phyloP scores from a whole-genome alignment of 1,140 invertebrate species.

The Lepidurus couesii region DNA sequence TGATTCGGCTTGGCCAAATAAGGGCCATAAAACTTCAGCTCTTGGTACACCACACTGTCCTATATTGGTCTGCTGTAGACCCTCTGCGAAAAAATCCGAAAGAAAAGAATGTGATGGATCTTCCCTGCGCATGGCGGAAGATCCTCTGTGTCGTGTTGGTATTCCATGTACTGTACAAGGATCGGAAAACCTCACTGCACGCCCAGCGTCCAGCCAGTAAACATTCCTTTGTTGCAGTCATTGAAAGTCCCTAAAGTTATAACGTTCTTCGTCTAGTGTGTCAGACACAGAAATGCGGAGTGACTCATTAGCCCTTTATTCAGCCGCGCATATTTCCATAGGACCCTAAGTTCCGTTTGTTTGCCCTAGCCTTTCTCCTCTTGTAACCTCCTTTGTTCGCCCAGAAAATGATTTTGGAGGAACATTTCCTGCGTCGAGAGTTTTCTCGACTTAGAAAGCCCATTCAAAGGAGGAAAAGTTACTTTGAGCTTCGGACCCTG shows the following conservation, averaged over 20 bases:
- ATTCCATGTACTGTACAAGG: not conserved
- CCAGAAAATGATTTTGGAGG: no score
- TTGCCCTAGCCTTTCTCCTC: no score
- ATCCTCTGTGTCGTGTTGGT: not conserved
- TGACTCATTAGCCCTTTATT: slow-evolving; percentile 5
- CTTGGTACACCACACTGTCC: not conserved
- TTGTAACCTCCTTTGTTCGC: no score
- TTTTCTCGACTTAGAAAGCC: no score
- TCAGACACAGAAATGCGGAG: not conserved
- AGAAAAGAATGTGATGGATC: not conserved
- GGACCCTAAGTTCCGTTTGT: no score
- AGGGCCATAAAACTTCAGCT: not conserved
- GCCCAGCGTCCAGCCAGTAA: not conserved
- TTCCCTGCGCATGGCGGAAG: slow-evolving; percentile 2
- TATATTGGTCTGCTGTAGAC: not conserved
- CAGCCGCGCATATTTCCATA: not conserved
- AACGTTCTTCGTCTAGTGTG: not conserved
- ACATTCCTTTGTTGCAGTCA: not conserved
- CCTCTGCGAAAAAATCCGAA: not conserved
- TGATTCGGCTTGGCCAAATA: not conserved
- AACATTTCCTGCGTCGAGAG: no score
- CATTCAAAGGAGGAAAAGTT: no score
- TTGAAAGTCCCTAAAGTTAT: not conserved
- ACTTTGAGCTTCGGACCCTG: no score
- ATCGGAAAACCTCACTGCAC: slow-evolving; percentile 5